phyloP scores from a whole-genome alignment of 2,888 invertebrate genomes.

The Ophion obscuratus region DNA sequence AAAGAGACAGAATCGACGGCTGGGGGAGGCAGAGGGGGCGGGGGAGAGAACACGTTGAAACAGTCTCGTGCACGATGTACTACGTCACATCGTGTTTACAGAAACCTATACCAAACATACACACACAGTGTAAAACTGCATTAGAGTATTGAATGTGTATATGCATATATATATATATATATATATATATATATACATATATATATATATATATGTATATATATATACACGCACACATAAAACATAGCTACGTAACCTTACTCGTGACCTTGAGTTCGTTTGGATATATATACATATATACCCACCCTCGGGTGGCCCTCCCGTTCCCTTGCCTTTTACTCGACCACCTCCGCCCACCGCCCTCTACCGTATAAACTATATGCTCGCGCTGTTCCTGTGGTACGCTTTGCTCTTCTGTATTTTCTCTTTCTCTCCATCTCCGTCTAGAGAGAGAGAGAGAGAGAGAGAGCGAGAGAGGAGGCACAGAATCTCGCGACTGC shows the following conservation, averaged over 20 bases:
- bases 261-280: conserved; percentile 80
- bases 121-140: conserved; percentile 40
- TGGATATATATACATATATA: conserved; percentile 5
- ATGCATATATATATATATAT: conserved; percentile 37
- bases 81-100: conserved; percentile 82
- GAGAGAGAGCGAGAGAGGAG: conserved; percentile 36
- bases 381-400: conserved; percentile 53
- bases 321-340: conserved; percentile 60
- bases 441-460: conserved; percentile 39
- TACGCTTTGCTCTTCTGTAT: conserved; percentile 66
- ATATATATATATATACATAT: too few species aligned
- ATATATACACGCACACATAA: conserved; percentile 75
- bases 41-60: conserved; percentile 41
- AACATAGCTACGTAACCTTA: conserved; percentile 76
- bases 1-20: conserved; percentile 12
- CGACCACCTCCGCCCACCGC: conserved; percentile 58
- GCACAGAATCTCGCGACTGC: conserved; percentile 54
- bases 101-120: conserved; percentile 71
- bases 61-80: conserved; percentile 76
- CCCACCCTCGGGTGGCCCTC: conserved; percentile 42
- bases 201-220: too few species aligned
- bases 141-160: conserved; percentile 46
- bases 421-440: conserved; percentile 49
- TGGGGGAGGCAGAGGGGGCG: conserved; percentile 4
- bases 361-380: conserved; percentile 63